Base-by-base conservation (phyloP, 2,113 vertebrate species). In the Microcebus griseorufus region DNA sequence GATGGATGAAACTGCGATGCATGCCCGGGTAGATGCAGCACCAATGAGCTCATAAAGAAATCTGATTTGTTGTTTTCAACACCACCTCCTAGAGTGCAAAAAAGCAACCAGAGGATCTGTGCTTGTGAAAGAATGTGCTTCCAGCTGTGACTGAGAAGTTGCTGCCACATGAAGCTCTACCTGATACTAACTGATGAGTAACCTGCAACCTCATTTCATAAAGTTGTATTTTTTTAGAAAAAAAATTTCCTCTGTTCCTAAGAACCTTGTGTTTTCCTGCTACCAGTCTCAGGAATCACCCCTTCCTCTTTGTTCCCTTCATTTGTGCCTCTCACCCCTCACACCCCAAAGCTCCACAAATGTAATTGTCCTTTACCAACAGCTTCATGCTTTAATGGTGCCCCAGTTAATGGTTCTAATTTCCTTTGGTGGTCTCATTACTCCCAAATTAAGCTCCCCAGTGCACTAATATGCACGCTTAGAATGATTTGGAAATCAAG, bases 401-500 rank as follows among this genome's bases (percentile, higher is more conserved):
- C 89, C 67, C 58, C 48, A 17, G 25, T 92, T 91, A 94, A 91
- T 8, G 9, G 9, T 27, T 86, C 88, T 95, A 42, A 72, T 96
- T 93, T 88, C 80, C 85, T 96, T 58, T 65, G 51, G 39, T 72
- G 48, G n/a, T 93, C 86, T 96, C 90, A 75, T 93, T 95, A 53
- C 29, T 93, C 75, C 13, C 73, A 29, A 58, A 75, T 82, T 29
- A 94, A 93, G 69, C 73, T 89, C 62, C 72, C 27, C n/a, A 27
- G 32, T 85, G 25, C 55, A 67, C 51, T 82, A 89, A 79, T 48
- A 70, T 13, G 9, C 80, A 89, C 78, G 11, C 53, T 87, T 45
- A 97, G 89, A 81, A 51, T 92, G 42, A 95, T 84, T 93, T 65
- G 64, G 64, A 93, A 95, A 76, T 79, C 18, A 79, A 90, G 84